Evolutionary conservation across 2,113 vertebrate genomes (phyloP), one percentile per base, ranked within the genome.

Genomic region (Cathartes aura): DNA sequence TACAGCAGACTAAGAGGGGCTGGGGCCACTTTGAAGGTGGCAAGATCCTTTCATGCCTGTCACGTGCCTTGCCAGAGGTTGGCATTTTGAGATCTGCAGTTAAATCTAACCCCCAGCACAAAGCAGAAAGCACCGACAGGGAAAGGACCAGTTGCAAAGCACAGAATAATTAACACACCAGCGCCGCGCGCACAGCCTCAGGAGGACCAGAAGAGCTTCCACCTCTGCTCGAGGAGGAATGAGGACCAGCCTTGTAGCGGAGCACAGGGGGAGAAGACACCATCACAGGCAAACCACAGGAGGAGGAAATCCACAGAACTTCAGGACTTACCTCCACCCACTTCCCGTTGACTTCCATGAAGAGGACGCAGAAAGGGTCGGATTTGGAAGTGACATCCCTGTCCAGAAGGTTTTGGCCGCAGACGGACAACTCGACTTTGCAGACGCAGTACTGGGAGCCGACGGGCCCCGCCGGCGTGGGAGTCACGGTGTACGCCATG

Each of bases 301-400:
- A 63, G 24, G 8, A 38, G 12, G 7, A 67, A 62, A 86, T 1
- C 17, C 68, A 48, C 32, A 3, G 8, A n/a, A 29, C 68, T 40
- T 5, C 70, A 68, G 64, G 45, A 42, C 98, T 98, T 98, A 99
- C 99, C 99, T 99, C 99, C 71, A 98, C 98, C 99, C 99, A 99
- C 96, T 99, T 99, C 85, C 98, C 99, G 0, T 99, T 98, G 85
- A 98, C 98, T 94, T 99, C 99, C 59, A 98, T 97, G 96, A 99
- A 99, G 84, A 99, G 99, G 86, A 99, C 99, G 3, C 99, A 99
- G 98, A 99, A 99, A 2, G 99, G 99, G 96, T 99, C 99, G 0
- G 99, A 99, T 98, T 99, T 99, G 95, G 99, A 99, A 60, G 99
- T 99, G 88, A 99, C 99, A 18, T 99, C 99, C 53, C 99, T 98